phyloP scores from a whole-genome alignment of 2,797 vertebrate genomes.

The Pyrocephalus nanus region DNA sequence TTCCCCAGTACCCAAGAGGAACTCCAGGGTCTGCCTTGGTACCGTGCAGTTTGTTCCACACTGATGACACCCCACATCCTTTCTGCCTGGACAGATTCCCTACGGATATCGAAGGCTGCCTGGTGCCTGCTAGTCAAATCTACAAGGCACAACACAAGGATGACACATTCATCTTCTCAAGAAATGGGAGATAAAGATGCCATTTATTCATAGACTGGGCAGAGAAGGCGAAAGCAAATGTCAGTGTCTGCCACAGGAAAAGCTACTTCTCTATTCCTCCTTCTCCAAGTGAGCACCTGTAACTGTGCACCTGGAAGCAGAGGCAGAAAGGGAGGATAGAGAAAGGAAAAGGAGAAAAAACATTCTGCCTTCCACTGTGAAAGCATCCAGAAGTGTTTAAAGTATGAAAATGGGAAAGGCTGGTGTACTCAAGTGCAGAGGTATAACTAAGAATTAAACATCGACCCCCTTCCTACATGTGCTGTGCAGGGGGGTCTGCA shows the following conservation, averaged over 20 bases:
- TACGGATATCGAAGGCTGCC: background rate
- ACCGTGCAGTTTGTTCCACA: background rate
- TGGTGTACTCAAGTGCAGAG: background rate
- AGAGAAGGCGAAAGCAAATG: background rate
- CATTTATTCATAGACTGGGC: background rate
- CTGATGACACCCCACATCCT: background rate
- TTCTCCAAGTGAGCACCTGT: too few species aligned
- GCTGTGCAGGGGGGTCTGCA: background rate
- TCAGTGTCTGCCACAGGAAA: background rate
- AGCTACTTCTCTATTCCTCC: too few species aligned
- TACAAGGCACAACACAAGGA: background rate
- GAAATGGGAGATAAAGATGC: background rate
- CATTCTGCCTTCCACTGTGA: too few species aligned
- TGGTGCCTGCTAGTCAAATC: background rate
- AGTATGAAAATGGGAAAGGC: background rate
- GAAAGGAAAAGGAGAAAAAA: too few species aligned
- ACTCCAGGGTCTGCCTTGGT: background rate
- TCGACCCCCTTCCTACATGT: rapidly evolving
- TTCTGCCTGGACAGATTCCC: background rate
- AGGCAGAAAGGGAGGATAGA: too few species aligned
- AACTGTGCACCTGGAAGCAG: too few species aligned
- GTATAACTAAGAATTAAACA: background rate
- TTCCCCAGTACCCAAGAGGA: background rate
- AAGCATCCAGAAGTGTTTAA: too few species aligned
- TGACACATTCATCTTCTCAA: background rate